Evolutionary conservation across 2,888 invertebrate genomes (phyloP), one percentile per base, ranked within the genome.

Genomic region (Tortrix viridana): DNA sequence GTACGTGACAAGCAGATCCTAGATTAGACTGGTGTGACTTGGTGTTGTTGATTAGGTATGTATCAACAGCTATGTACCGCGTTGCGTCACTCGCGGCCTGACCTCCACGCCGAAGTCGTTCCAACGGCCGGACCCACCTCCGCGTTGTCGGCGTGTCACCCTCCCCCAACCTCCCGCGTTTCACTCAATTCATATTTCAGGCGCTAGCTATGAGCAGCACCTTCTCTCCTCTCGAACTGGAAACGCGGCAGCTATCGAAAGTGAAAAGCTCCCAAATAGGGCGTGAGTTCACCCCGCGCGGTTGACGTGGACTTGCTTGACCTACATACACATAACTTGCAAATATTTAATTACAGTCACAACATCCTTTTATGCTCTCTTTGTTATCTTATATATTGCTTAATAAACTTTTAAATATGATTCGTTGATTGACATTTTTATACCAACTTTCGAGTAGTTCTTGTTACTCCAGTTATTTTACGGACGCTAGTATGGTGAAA

Each of bases 21-120:
- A 41, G 62, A 52, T 44, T 46, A 37, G 44, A 57, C 58, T 43
- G 41, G 52, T 41, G 32, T 57, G 41, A 53, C 56, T 65, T 56
- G 20, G 52, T 65, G 55, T 32, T 60, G 66, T 60, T 66, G 65
- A 65, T 71, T 70, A 67, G 68, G 68, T 65, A 69, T n/a, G n/a
- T n/a, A 66, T 46, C 18, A 18, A 46, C 41, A 22, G 52, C 37
- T 63, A 46, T 57, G 56, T 57, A 37, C 26, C 47, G 23, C 52
- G 49, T 69, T 68, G 70, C 72, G 70, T 73, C 73, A 72, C 57
- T 66, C 65, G 67, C 68, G 68, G 69, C 70, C 70, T 74, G 75
- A 75, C 75, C 74, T 75, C 70, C 69, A 70, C 67, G 60, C 59
- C 32, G 44, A 60, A 67, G 67, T 71, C 67, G 66, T 69, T 68